Conservation (phyloP, 2,113 vertebrate species). For the Brachyhypopomus gauderio region DNA sequence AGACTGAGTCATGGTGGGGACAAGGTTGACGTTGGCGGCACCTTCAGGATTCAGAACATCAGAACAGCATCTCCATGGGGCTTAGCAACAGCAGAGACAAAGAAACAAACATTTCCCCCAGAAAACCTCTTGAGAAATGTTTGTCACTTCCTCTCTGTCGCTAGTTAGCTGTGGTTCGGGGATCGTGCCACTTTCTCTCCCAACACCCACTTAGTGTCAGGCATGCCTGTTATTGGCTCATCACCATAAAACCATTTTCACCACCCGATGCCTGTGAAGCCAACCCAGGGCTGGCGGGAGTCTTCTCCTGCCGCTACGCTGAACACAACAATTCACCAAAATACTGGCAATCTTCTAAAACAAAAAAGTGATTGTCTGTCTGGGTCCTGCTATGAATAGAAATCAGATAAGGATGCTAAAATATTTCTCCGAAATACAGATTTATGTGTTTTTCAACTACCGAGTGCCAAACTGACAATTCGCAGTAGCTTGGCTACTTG, state of each 20-base stretch:
- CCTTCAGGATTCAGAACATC: constrained; percentile 17
- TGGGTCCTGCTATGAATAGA: neutral
- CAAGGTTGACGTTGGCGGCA: neutral
- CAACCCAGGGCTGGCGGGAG: constrained; percentile 17
- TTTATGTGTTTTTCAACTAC: neutral
- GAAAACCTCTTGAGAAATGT: constrained; percentile 5
- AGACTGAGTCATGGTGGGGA: neutral
- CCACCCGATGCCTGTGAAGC: constrained; percentile 45
- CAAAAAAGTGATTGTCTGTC: neutral
- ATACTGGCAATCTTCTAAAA: constrained; percentile 30
- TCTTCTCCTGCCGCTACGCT: constrained; percentile 24
- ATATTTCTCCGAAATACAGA: neutral
- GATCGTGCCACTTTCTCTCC: constrained; percentile 26
- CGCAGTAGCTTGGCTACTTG: too few species aligned
- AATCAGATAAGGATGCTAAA: neutral
- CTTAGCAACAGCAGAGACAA: constrained; percentile 54
- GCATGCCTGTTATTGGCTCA: constrained; percentile 47
- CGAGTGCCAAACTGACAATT: too few species aligned
- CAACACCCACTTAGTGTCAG: constrained; percentile 50
- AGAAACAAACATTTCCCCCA: neutral
- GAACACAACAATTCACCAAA: constrained; percentile 37
- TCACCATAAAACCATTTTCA: constrained; percentile 58
- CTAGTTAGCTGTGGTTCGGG: constrained; percentile 35
- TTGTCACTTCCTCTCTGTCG: neutral
- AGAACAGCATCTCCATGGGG: constrained; percentile 50